Base-by-base conservation (phyloP, 2,888 invertebrate genomes). In the Eubasilissa splendida region DNA sequence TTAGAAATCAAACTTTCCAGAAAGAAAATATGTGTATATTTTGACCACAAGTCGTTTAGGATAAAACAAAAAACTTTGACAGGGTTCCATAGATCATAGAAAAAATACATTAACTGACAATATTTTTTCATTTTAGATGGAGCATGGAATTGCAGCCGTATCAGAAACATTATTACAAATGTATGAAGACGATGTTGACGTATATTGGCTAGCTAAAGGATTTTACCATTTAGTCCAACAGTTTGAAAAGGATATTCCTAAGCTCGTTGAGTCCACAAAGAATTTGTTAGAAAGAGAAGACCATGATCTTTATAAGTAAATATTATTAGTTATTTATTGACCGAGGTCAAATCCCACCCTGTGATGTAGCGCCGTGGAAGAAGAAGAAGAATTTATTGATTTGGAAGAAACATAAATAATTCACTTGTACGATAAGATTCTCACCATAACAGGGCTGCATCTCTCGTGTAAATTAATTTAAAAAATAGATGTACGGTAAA, bases 131-230 rank as follows among this genome's bases (percentile, higher is more conserved):
- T 80, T 77, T 58, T 86, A 92, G 89, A 90, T 91, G 76, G 88
- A 91, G 42, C 90, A 90, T 82, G 90, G 91, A 7, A 93, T 94
- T 85, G 86, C 93, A 52, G 91, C 93, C 0, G 93, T 96, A 85
- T 93, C 94, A 0, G 92, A 94, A 81, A 93, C 94, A 0, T 88
- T 97, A 0, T 89, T 93, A 81, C 92, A 94, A 84, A 91, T 95
- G 80, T 94, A 94, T 85, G 93, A 94, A 54, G 92, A 93, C 84
- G 94, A 95, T 85, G 92, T 94, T 0, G 96, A 96, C 85, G 93
- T 94, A 0, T 97, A 96, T 89, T 97, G 96, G 96, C 89, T 97
- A 70, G 92, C 95, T 0, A 95, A 94, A 86, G 93, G 93, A 31
- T 94, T 97, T 85, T 94, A 94, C 80, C 92, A 93, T 80, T 92